Percentiles rank a stretch among this genome's conserved stretches.
Evolutionary conservation across 2,888 invertebrate genomes (phyloP).

Genomic region (Stratiomys singularior): DNA sequence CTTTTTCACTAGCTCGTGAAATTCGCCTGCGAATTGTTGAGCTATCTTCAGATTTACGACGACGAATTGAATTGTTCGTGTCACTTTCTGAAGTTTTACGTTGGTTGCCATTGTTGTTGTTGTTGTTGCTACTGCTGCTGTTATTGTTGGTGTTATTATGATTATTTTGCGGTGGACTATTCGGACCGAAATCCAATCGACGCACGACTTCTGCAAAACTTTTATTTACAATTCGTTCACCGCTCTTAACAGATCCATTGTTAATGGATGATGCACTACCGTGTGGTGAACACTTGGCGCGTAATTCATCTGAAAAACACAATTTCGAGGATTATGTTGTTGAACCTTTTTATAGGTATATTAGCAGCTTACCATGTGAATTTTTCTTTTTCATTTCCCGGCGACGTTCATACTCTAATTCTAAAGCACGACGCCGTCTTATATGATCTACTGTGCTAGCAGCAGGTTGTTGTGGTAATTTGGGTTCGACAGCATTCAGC

Average conservation of each 20-base stretch:
- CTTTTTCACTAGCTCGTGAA: conserved; percentile 63
- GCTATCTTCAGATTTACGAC: conserved; percentile 58
- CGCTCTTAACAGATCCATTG: conserved; percentile 17
- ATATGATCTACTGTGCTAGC: conserved; percentile 63
- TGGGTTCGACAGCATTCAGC: conserved; percentile 59
- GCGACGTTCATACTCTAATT: conserved; percentile 64
- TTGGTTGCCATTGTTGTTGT: conserved; percentile 48
- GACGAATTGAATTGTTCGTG: conserved; percentile 59
- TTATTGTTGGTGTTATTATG: no score
- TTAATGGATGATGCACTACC: conserved; percentile 59
- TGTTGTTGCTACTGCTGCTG: no score
- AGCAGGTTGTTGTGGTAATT: conserved; percentile 62
- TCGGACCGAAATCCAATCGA: conserved; percentile 63
- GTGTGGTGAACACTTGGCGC: conserved; percentile 56
- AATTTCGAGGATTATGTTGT: neutral
- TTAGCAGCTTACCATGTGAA: conserved; percentile 59
- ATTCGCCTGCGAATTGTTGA: conserved; percentile 59
- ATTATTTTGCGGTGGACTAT: conserved; percentile 62
- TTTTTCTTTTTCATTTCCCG: conserved; percentile 64
- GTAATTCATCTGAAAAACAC: conserved; percentile 53
- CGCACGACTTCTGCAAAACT: conserved; percentile 56
- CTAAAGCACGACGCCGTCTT: conserved; percentile 63
- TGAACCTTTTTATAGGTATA: neutral
- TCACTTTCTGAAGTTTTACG: conserved; percentile 63
- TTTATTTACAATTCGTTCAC: conserved; percentile 11